Conservation (phyloP, 2,113 vertebrate species). For the Dasyurus viverrinus region DNA sequence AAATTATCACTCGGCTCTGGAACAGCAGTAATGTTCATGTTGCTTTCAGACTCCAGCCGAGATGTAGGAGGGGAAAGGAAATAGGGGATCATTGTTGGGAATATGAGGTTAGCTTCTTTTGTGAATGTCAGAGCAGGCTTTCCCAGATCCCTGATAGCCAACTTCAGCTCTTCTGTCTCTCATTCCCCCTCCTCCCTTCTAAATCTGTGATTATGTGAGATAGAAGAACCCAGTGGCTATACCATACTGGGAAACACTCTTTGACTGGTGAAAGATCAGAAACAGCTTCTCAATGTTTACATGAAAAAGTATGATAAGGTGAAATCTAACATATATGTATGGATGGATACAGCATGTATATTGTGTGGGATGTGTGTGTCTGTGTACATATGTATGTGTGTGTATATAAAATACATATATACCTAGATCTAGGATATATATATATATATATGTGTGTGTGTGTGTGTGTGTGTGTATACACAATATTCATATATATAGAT, state of each 20-base stretch:
- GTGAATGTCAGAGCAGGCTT: slow-evolving; percentile 33
- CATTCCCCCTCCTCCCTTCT: not conserved
- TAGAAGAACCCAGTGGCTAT: slow-evolving; percentile 65
- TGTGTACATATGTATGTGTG: not conserved
- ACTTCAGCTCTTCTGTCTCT: not conserved
- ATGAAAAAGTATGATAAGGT: slow-evolving; percentile 21
- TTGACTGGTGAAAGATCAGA: slow-evolving; percentile 62
- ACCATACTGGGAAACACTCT: slow-evolving; percentile 63
- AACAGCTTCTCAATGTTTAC: slow-evolving; percentile 39
- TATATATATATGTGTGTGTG: no score
- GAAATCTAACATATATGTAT: not conserved
- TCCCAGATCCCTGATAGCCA: not conserved
- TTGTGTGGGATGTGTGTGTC: not conserved
- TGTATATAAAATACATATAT: not conserved
- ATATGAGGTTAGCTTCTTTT: slow-evolving; percentile 21
- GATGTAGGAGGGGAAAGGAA: slow-evolving; percentile 41
- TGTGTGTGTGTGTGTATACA: no score
- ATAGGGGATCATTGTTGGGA: slow-evolving; percentile 46
- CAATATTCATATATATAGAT: not conserved
- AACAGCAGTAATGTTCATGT: slow-evolving; percentile 55
- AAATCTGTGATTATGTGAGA: slow-evolving; percentile 44
- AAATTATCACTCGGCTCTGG: slow-evolving; percentile 84
- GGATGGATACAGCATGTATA: not conserved
- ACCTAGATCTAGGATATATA: no score
- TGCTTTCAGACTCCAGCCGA: slow-evolving; percentile 62